Conservation (phyloP, 2,888 invertebrate species). For the Pristionchus mayeri region DNA sequence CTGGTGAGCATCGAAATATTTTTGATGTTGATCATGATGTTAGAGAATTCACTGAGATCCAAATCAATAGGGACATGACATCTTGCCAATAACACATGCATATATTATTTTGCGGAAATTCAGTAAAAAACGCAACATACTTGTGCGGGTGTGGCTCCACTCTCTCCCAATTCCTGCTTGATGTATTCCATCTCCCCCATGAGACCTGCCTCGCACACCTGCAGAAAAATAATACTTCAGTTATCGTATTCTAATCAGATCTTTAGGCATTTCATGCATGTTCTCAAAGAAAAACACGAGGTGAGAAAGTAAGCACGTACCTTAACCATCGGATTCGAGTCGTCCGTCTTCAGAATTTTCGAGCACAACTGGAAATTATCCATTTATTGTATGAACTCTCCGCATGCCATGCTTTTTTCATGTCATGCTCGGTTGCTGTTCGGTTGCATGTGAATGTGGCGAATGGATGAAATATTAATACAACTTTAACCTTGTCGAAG, state of each 20-base stretch:
- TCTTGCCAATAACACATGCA: too few relatives aligned
- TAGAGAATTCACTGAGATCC: too few relatives aligned
- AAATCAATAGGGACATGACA: too few relatives aligned
- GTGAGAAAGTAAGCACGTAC: not conserved
- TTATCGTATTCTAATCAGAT: not conserved
- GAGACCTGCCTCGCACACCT: conserved; percentile 40
- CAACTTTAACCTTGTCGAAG: conserved; percentile 22
- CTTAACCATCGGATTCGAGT: conserved; percentile 21
- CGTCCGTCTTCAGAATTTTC: not conserved
- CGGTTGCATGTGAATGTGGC: too few relatives aligned
- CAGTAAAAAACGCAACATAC: not conserved
- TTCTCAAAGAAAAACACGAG: not conserved
- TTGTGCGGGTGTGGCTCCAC: not conserved
- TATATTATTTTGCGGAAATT: not conserved
- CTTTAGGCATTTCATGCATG: not conserved
- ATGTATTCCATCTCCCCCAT: conserved; percentile 21
- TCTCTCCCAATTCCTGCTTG: not conserved
- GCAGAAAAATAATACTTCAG: not conserved
- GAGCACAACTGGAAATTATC: not conserved
- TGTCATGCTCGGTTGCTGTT: too few relatives aligned
- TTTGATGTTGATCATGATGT: too few relatives aligned
- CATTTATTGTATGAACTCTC: not conserved
- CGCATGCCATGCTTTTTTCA: too few relatives aligned
- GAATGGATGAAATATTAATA: too few relatives aligned
- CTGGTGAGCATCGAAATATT: too few relatives aligned